These are phyloP conservation scores for Chitala chitala DNA, from an alignment of 2,113 vertebrate genomes.

Conservation along the genomic window DNA sequence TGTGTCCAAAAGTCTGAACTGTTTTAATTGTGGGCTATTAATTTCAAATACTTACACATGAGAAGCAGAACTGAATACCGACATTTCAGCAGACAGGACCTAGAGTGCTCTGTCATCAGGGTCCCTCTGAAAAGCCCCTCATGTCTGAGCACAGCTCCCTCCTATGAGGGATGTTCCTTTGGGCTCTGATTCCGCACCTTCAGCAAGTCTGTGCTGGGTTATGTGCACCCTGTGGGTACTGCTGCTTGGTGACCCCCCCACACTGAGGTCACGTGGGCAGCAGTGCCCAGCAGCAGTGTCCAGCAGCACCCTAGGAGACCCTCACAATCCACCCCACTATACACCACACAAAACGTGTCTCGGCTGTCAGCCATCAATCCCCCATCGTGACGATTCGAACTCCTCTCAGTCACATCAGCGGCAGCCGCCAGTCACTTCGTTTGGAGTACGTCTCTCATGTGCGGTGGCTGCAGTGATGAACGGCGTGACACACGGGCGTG, in stretches of 20 bases:
- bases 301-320: not conserved
- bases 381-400: constrained; percentile 20
- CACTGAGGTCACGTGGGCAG: too few species aligned
- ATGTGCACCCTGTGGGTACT: too few species aligned
- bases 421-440: constrained; percentile 61
- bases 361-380: constrained; percentile 66
- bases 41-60: not conserved
- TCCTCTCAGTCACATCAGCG: constrained; percentile 47
- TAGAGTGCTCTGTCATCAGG: not conserved
- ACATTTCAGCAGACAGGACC: not conserved
- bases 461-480: not conserved
- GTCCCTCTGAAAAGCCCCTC: not conserved
- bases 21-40: constrained; percentile 5
- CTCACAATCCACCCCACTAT: not conserved
- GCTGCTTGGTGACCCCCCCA: too few species aligned
- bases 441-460: constrained; percentile 41
- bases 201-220: too few species aligned
- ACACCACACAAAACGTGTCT: not conserved
- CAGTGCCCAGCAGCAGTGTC: too few species aligned
- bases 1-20: too few species aligned
- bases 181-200: too few species aligned
- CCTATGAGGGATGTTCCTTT: too few species aligned
- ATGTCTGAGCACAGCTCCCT: not conserved
- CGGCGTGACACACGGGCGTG: constrained; percentile 37
- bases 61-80: not conserved